Conservation (phyloP, 2,888 invertebrate genomes). For the Crioceris asparagi region DNA sequence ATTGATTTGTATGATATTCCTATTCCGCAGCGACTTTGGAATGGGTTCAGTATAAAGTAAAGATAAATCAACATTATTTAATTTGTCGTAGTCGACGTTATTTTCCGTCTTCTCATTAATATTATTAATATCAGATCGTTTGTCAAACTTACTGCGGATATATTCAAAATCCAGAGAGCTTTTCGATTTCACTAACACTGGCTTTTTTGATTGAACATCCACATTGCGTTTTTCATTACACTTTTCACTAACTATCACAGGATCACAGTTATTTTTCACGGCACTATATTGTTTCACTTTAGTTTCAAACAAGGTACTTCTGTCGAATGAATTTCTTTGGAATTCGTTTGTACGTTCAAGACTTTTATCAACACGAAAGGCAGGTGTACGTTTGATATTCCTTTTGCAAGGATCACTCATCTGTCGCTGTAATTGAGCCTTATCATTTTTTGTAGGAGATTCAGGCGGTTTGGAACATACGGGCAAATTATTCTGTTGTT, state of each 20-base stretch:
- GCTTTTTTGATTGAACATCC: slow-evolving; percentile 18
- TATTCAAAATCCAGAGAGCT: slow-evolving; percentile 28
- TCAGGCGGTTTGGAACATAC: not conserved
- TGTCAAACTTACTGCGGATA: slow-evolving; percentile 25
- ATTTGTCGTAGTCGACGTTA: slow-evolving; percentile 4
- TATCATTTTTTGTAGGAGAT: slow-evolving; percentile 5
- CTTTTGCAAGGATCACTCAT: slow-evolving; percentile 37
- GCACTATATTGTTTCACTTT: slow-evolving; percentile 28
- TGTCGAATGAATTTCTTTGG: slow-evolving; percentile 20
- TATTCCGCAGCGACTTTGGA: slow-evolving; percentile 28
- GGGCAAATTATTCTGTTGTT: too few relatives aligned
- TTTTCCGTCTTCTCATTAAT: slow-evolving; percentile 9
- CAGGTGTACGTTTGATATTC: slow-evolving; percentile 46
- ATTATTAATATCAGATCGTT: slow-evolving; percentile 7
- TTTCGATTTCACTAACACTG: slow-evolving; percentile 25
- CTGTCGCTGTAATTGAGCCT: slow-evolving; percentile 28
- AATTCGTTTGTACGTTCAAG: slow-evolving; percentile 19
- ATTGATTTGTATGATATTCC: slow-evolving; percentile 15
- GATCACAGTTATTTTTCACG: slow-evolving; percentile 28
- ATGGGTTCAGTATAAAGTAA: slow-evolving; percentile 32
- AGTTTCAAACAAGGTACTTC: slow-evolving; percentile 25
- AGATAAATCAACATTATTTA: slow-evolving; percentile 22
- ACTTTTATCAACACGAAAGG: slow-evolving; percentile 43
- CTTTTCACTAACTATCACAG: too few relatives aligned
- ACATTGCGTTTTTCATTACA: too few relatives aligned